Percentiles rank a stretch among this genome's conserved stretches.
Conservation (phyloP, 2,113 vertebrate species). For the Thermophis baileyi region DNA sequence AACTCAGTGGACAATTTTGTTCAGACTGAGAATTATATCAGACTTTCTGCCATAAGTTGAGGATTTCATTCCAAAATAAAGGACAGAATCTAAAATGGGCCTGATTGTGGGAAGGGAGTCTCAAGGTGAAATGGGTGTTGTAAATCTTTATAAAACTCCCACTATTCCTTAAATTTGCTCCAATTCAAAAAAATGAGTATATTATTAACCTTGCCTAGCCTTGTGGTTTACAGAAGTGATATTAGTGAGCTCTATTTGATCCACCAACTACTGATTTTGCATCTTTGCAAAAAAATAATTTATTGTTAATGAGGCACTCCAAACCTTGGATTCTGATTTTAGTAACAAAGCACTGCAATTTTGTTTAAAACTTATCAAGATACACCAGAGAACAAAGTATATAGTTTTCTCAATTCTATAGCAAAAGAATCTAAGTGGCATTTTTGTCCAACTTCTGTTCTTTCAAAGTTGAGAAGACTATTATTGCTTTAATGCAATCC, state of each 20-base stretch:
- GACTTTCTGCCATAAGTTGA: not conserved
- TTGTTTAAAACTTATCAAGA: not conserved
- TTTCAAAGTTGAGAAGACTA: not conserved
- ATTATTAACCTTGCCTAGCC: not conserved
- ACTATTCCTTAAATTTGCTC: not conserved
- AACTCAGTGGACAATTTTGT: not conserved
- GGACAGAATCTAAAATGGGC: not conserved
- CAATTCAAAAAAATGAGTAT: not conserved
- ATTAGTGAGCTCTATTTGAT: not conserved
- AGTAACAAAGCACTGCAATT: not conserved
- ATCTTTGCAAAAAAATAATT: not conserved
- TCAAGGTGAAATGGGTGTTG: not conserved
- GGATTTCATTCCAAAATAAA: not conserved
- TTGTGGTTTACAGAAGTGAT: not conserved
- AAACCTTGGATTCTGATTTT: not conserved
- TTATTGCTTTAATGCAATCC: not conserved
- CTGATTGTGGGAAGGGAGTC: not conserved
- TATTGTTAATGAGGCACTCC: not conserved
- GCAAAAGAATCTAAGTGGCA: not conserved
- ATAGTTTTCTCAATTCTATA: not conserved
- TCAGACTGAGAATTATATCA: not conserved
- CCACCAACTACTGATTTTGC: not conserved
- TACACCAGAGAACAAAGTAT: not conserved
- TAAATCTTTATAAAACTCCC: not conserved
- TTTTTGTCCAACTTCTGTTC: not conserved